Percentiles rank a stretch among this genome's conserved stretches.
Evolutionary conservation across 2,888 invertebrate genomes (phyloP).

Genomic region (Meteorus cinctellus): DNA sequence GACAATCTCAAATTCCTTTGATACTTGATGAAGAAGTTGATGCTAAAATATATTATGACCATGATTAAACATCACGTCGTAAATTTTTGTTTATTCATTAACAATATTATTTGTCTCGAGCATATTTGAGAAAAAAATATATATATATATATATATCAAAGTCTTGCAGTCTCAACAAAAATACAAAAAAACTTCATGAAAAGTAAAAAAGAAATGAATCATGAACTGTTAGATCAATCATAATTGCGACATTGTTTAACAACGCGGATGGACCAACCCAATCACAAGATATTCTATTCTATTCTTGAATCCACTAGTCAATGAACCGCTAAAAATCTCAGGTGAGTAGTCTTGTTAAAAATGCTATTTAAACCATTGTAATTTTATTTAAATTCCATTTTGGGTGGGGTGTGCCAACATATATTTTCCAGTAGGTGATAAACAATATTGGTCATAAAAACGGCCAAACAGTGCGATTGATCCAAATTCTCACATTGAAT

Average conservation of each 20-base stretch:
- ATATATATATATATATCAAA: neutral
- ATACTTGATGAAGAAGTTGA: neutral
- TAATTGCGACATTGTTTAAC: slow-evolving; percentile 61
- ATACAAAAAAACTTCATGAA: neutral
- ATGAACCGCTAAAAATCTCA: slow-evolving; percentile 65
- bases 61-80: neutral
- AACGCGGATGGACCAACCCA: slow-evolving; percentile 64
- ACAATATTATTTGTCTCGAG: slow-evolving; percentile 10
- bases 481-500: neutral
- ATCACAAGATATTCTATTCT: slow-evolving; percentile 71
- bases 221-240: slow-evolving; percentile 49
- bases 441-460: slow-evolving; percentile 17
- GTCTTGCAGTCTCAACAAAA: slow-evolving; percentile 40
- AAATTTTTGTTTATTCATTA: slow-evolving; percentile 13
- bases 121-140: neutral
- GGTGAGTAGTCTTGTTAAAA: slow-evolving; percentile 72
- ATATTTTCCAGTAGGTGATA: slow-evolving; percentile 7
- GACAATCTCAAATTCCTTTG: neutral
- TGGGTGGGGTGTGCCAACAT: slow-evolving; percentile 62
- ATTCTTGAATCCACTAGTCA: slow-evolving; percentile 72
- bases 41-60: neutral
- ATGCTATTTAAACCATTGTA: slow-evolving; percentile 68
- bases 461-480: neutral
- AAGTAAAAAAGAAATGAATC: slow-evolving; percentile 15
- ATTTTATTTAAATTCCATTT: slow-evolving; percentile 60